Evolutionary conservation across 2,797 vertebrate genomes (phyloP).

Genomic region (Pterois miles): DNA sequence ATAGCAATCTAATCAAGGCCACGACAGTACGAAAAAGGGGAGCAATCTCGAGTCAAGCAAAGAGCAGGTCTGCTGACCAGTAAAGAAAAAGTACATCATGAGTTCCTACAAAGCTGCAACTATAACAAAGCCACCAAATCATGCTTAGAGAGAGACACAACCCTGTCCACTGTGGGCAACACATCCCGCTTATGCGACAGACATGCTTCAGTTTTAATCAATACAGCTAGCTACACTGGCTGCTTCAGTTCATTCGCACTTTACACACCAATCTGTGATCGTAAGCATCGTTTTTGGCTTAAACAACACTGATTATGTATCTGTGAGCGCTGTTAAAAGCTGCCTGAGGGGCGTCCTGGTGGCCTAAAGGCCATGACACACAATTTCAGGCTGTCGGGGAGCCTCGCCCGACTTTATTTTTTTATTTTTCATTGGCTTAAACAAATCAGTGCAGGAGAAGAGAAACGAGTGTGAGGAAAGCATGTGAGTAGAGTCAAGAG

Average conservation of each 20-base stretch:
- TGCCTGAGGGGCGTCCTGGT: background rate
- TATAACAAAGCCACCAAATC: background rate
- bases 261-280: background rate
- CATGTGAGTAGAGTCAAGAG: background rate
- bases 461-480: background rate
- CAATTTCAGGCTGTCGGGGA: background rate
- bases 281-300: background rate
- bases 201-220: background rate
- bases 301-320: background rate
- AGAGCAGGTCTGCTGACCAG: background rate
- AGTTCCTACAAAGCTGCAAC: background rate
- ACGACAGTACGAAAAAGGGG: background rate
- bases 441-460: background rate
- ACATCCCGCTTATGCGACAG: background rate
- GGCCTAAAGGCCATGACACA: background rate
- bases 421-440: too few species aligned
- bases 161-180: background rate
- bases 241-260: background rate
- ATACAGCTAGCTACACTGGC: background rate
- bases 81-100: background rate
- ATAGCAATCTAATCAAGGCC: slow-evolving; percentile 1
- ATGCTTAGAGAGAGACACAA: background rate
- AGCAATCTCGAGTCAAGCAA: too few species aligned
- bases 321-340: background rate
- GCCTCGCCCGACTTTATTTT: too few species aligned